Percentiles rank a stretch among this genome's conserved stretches.
Evolutionary conservation across 2,888 invertebrate genomes (phyloP).

Genomic region (Oasisia sp.): DNA sequence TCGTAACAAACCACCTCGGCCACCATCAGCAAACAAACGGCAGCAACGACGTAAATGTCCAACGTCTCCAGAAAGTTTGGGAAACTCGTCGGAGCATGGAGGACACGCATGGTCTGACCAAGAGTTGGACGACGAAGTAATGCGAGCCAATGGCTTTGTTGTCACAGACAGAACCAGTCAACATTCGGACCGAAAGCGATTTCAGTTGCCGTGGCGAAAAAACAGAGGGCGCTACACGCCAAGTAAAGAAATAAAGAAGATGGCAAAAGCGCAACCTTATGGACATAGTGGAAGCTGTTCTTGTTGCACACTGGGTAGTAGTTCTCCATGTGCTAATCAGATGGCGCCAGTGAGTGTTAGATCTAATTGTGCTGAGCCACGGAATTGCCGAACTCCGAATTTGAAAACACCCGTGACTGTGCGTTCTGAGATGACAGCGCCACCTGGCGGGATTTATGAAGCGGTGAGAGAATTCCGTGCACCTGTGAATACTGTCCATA

Average conservation of each 20-base stretch:
- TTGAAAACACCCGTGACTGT: not conserved
- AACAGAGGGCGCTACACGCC: not conserved
- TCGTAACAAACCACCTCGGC: not conserved
- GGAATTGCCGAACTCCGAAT: not conserved
- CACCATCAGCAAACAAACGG: not conserved
- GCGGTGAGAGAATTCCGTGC: not conserved
- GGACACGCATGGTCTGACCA: not conserved
- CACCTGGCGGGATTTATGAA: not conserved
- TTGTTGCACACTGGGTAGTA: not conserved
- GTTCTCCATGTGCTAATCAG: not conserved
- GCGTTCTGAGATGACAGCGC: not conserved
- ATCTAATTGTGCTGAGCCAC: not conserved
- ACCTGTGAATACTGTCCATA: not conserved
- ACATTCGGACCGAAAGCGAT: not conserved
- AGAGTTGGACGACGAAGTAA: not conserved
- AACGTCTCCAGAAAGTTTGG: not conserved
- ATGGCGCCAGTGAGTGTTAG: not conserved
- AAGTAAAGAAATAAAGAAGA: slow-evolving; percentile 4
- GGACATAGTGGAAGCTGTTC: not conserved
- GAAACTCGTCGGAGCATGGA: not conserved
- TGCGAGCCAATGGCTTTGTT: not conserved
- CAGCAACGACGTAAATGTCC: not conserved
- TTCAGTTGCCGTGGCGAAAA: not conserved
- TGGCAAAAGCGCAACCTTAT: not conserved
- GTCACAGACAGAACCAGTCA: not conserved